These are phyloP conservation scores for Miltochrista miniata DNA, from an alignment of 2,888 invertebrate genomes.

Conservation along the genomic window DNA sequence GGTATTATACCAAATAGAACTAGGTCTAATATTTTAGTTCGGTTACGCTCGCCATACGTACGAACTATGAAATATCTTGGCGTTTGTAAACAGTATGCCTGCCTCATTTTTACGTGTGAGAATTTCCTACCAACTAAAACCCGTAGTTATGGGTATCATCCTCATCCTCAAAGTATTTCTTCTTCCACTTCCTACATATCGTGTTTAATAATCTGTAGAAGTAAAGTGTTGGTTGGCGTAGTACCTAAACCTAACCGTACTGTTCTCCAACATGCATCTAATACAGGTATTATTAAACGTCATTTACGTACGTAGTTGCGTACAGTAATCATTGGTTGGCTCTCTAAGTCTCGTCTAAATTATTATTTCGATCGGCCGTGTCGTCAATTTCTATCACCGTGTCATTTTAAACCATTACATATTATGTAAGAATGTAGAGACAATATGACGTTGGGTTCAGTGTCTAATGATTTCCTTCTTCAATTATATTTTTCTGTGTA, in stretches of 20 bases:
- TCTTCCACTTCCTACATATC: too few relatives aligned
- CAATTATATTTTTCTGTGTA: too few relatives aligned
- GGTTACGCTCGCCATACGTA: too few relatives aligned
- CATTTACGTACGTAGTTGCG: constrained; percentile 47
- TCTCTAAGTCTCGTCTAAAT: constrained; percentile 45
- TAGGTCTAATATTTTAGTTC: too few relatives aligned
- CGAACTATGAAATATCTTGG: too few relatives aligned
- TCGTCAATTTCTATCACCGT: constrained; percentile 47
- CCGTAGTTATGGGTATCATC: too few relatives aligned
- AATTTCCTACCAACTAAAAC: too few relatives aligned
- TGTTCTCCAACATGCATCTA: constrained; percentile 5
- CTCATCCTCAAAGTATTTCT: too few relatives aligned
- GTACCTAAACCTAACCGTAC: neutral
- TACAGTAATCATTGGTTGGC: constrained; percentile 51
- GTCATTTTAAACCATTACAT: constrained; percentile 34
- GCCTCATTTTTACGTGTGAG: too few relatives aligned
- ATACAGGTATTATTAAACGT: constrained; percentile 53
- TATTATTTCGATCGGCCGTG: constrained; percentile 49
- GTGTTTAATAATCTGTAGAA: neutral
- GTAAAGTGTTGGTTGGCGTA: neutral
- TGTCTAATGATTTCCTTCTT: neutral
- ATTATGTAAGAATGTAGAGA: neutral
- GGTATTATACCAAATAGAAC: too few relatives aligned
- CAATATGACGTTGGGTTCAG: neutral
- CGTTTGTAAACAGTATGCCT: too few relatives aligned